Percentiles rank a stretch among this genome's conserved stretches.
Evolutionary conservation across 2,113 vertebrate species (phyloP).

Genomic region (Anguilla japonica): DNA sequence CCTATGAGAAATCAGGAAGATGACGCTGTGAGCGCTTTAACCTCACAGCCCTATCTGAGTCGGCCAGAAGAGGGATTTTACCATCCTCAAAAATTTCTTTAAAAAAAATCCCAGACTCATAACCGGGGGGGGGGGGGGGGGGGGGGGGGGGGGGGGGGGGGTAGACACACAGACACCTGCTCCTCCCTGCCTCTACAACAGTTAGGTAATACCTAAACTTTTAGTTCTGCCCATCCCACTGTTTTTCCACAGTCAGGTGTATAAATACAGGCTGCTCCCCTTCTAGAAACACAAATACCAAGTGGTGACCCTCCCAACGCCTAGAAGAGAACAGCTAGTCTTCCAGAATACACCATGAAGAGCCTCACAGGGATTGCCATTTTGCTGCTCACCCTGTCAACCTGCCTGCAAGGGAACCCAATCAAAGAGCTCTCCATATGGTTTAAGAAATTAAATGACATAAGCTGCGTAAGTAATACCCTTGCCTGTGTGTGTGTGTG

Average conservation of each 20-base stretch:
- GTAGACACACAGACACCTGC: not conserved
- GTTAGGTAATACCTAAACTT: constrained; percentile 58
- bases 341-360: constrained; percentile 46
- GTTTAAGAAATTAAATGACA: constrained; percentile 14
- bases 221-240: constrained; percentile 71
- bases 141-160: constrained; percentile 47
- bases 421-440: not conserved
- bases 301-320: not conserved
- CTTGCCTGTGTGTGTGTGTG: no score
- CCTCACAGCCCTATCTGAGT: constrained; percentile 48
- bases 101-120: constrained; percentile 95
- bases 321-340: not conserved
- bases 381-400: constrained; percentile 35
- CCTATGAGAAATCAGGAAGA: not conserved
- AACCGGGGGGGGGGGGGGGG: constrained; percentile 61
- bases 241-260: constrained; percentile 74
- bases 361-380: constrained; percentile 36
- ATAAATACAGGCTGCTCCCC: constrained; percentile 63
- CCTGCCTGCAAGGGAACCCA: constrained; percentile 37
- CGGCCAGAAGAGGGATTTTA: constrained; percentile 75
- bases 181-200: constrained; percentile 27
- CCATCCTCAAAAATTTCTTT: constrained; percentile 60
- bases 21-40: not conserved
- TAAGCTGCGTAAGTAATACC: constrained; percentile 54
- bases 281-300: not conserved